These are phyloP conservation scores for Achroia grisella DNA, from an alignment of 1,140 invertebrate genomes.

Conservation along the genomic window DNA sequence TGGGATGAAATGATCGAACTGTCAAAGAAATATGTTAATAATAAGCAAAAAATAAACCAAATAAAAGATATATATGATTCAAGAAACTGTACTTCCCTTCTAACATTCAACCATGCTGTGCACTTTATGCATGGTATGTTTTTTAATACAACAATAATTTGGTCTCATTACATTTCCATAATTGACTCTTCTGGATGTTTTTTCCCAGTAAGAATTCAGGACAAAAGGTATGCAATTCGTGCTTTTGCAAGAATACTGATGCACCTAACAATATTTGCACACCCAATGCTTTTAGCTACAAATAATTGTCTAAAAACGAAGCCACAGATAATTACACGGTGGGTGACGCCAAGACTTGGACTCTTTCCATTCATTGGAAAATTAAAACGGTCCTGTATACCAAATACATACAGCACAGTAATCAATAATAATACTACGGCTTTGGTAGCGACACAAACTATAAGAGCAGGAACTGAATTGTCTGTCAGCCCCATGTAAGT, in stretches of 20 bases:
- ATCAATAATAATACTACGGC: constrained; percentile 11
- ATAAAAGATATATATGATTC: constrained; percentile 6
- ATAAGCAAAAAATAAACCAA: background rate
- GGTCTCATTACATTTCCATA: background rate
- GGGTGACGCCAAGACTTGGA: background rate
- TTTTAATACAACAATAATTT: constrained; percentile 1
- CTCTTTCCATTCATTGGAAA: constrained; percentile 5
- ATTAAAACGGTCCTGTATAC: background rate
- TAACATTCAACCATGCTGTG: constrained; percentile 2
- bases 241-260: constrained; percentile 7
- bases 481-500: constrained; percentile 23
- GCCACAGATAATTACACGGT: background rate
- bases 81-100: constrained; percentile 2
- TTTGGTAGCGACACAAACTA: constrained; percentile 18
- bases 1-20: constrained; percentile 7
- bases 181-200: background rate
- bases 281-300: no score
- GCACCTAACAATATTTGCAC: background rate
- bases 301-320: no score
- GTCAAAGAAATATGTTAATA: background rate
- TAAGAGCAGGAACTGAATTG: constrained; percentile 25
- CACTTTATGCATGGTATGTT: constrained; percentile 1
- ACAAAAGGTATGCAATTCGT: background rate
- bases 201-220: background rate
- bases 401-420: background rate